Evolutionary conservation across 2,888 invertebrate species (phyloP).

Genomic region (Galeruca laticollis): DNA sequence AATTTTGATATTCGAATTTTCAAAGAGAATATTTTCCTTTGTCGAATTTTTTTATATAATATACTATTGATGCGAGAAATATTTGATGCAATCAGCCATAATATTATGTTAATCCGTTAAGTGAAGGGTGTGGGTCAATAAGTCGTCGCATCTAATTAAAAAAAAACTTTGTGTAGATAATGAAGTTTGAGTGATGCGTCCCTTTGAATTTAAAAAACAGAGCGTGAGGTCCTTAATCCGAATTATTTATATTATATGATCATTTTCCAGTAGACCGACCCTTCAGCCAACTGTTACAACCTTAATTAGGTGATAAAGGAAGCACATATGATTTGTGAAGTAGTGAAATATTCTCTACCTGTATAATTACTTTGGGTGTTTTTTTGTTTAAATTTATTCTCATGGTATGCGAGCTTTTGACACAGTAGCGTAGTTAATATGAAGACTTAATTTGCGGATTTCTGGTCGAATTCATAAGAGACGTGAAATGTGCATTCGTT

Average conservation of each 20-base stretch:
- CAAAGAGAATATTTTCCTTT: no score
- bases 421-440: slow-evolving; percentile 3
- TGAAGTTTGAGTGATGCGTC: not conserved
- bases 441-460: slow-evolving; percentile 2
- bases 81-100: no score
- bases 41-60: no score
- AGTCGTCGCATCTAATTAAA: not conserved
- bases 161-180: not conserved
- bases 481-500: not conserved
- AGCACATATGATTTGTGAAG: slow-evolving; percentile 32
- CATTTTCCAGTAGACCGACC: slow-evolving; percentile 32
- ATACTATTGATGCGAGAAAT: no score
- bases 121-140: not conserved
- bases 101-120: no score
- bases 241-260: slow-evolving; percentile 17
- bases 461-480: not conserved
- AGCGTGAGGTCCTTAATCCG: slow-evolving; percentile 6
- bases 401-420: slow-evolving; percentile 32
- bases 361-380: slow-evolving; percentile 38
- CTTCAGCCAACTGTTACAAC: slow-evolving; percentile 34
- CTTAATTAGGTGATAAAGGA: slow-evolving; percentile 39
- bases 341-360: slow-evolving; percentile 30
- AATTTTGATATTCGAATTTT: no score
- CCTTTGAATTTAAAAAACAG: not conserved
- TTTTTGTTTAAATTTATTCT: slow-evolving; percentile 35